Evolutionary conservation across 2,888 invertebrate species (phyloP).

Genomic region (Meteorus cinctellus): DNA sequence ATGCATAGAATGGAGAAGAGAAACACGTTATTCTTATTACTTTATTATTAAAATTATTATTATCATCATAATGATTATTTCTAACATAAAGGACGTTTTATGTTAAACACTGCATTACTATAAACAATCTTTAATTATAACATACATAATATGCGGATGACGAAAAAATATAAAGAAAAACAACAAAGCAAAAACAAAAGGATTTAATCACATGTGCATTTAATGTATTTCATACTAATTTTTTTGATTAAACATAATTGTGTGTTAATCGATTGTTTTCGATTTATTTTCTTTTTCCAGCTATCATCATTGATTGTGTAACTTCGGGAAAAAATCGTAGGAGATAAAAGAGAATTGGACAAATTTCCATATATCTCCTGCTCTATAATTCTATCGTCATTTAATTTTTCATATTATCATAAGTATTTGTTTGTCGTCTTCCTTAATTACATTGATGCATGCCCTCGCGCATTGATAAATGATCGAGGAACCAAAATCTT

Average conservation of each 20-base stretch:
- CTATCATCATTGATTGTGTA: conserved; percentile 45
- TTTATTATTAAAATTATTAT: conserved; percentile 65
- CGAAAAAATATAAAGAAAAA: conserved; percentile 57
- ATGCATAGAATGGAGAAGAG: conserved; percentile 37
- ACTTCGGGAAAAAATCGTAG: neutral
- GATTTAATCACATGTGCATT: conserved; percentile 73
- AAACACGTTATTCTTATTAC: conserved; percentile 60
- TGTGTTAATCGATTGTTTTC: conserved; percentile 68
- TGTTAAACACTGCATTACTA: conserved; percentile 66
- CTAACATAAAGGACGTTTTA: conserved; percentile 64
- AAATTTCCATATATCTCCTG: conserved; percentile 23
- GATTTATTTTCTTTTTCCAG: conserved; percentile 64
- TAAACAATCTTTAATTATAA: conserved; percentile 68
- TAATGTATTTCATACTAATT: conserved; percentile 74
- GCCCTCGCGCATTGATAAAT: neutral
- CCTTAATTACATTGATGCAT: neutral
- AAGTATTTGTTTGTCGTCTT: neutral
- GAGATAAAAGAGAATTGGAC: neutral
- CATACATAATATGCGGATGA: conserved; percentile 68
- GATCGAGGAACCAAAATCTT: neutral
- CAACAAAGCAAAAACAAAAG: conserved; percentile 45
- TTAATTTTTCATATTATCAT: neutral
- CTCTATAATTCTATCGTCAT: neutral
- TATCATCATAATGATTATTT: conserved; percentile 62
- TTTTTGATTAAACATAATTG: conserved; percentile 73